phyloP scores from a whole-genome alignment of 2,113 vertebrate genomes.

The Myanophis thanlyinensis region DNA sequence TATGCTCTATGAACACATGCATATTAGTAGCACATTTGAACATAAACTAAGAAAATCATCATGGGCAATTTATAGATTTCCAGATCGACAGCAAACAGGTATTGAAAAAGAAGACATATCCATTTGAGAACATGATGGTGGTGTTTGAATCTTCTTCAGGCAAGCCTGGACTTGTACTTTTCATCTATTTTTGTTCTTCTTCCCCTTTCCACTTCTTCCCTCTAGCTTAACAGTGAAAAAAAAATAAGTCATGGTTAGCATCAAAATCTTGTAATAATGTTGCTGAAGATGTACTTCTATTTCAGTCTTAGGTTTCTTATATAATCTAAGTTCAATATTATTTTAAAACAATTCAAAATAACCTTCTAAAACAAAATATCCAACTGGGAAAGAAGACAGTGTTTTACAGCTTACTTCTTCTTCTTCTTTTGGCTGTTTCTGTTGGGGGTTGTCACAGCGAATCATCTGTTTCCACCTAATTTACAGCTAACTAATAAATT shows the following conservation, averaged over 20 bases:
- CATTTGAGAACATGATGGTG: neutral
- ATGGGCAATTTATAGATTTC: neutral
- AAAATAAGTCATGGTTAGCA: neutral
- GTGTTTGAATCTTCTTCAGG: neutral
- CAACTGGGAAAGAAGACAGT: neutral
- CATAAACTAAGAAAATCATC: neutral
- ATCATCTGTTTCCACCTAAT: too few species aligned
- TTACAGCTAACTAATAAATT: neutral
- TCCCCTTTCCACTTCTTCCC: neutral
- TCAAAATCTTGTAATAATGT: neutral
- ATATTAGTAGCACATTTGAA: neutral
- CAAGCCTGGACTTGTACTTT: neutral
- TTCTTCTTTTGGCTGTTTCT: too few species aligned
- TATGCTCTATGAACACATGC: neutral
- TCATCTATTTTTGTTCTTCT: neutral
- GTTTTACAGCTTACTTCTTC: neutral
- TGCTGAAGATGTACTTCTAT: neutral
- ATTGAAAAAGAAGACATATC: neutral
- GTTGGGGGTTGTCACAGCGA: too few species aligned
- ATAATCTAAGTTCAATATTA: neutral
- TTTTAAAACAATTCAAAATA: neutral
- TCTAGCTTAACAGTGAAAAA: neutral
- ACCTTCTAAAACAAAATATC: neutral
- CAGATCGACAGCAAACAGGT: neutral
- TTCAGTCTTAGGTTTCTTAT: neutral